Conservation (phyloP, 2,113 vertebrate species). For the Syngnathus floridae region DNA sequence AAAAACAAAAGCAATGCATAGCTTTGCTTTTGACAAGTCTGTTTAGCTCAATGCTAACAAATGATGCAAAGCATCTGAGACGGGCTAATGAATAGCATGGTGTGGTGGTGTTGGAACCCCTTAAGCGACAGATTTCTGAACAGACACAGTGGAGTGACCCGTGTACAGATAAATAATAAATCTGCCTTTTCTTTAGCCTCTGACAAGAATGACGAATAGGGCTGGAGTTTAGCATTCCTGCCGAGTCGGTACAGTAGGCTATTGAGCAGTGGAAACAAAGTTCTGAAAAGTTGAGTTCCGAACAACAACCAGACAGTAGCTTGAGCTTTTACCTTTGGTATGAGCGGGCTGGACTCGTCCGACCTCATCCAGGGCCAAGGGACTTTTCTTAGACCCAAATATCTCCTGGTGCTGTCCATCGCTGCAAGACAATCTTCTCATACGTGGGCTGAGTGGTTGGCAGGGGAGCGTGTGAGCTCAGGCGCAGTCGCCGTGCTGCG, state of each 20-base stretch:
- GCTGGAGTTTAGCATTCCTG: neutral
- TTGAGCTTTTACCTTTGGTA: slow-evolving; percentile 75
- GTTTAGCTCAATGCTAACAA: too few relatives aligned
- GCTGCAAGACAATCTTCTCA: slow-evolving; percentile 19
- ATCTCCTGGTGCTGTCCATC: slow-evolving; percentile 47
- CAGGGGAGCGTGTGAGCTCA: slow-evolving; percentile 43
- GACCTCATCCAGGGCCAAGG: slow-evolving; percentile 39
- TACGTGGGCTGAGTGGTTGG: neutral
- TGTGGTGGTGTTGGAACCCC: too few relatives aligned
- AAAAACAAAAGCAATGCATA: too few relatives aligned
- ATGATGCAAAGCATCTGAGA: too few relatives aligned
- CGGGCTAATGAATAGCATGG: too few relatives aligned
- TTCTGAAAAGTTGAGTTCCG: neutral
- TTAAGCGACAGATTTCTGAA: too few relatives aligned
- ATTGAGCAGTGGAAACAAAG: neutral
- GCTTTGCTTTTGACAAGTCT: too few relatives aligned
- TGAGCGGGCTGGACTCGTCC: slow-evolving; percentile 69
- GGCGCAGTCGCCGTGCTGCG: slow-evolving; percentile 26
- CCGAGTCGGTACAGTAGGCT: too few relatives aligned
- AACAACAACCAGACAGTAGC: neutral
- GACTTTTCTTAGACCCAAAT: slow-evolving; percentile 32
- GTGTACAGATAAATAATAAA: neutral
- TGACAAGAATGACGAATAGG: neutral
- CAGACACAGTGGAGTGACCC: neutral
- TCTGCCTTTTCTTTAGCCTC: neutral